phyloP scores from a whole-genome alignment of 2,888 invertebrate genomes.

The Epinotia nisella region DNA sequence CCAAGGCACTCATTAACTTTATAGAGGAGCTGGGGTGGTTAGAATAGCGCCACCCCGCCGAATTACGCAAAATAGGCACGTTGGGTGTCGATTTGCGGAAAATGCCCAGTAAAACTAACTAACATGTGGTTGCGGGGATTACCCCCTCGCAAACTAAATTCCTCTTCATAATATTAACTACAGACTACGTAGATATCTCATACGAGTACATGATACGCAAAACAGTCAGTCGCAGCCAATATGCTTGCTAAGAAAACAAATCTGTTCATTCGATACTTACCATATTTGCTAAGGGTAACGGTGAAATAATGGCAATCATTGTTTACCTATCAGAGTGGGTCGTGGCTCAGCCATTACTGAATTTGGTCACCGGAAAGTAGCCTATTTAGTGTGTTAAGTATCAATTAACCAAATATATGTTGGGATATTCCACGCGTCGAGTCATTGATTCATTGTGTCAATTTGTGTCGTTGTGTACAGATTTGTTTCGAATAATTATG shows the following conservation, averaged over 20 bases:
- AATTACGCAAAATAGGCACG: too few relatives aligned
- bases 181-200: too few relatives aligned
- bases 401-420: slow-evolving; percentile 23
- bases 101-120: too few relatives aligned
- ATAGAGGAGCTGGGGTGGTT: too few relatives aligned
- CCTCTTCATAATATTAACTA: too few relatives aligned
- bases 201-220: too few relatives aligned
- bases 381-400: slow-evolving; percentile 25
- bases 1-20: too few relatives aligned
- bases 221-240: not conserved
- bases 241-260: slow-evolving; percentile 21
- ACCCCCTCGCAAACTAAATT: too few relatives aligned
- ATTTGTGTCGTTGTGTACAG: not conserved
- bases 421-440: not conserved
- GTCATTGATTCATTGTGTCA: not conserved
- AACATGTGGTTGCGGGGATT: too few relatives aligned
- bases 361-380: slow-evolving; percentile 45
- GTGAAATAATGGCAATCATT: slow-evolving; percentile 42
- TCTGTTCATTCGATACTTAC: slow-evolving; percentile 35
- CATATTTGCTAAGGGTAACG: slow-evolving; percentile 37
- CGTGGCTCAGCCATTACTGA: slow-evolving; percentile 51
- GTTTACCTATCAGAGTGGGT: slow-evolving; percentile 49
- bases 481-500: not conserved
- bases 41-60: too few relatives aligned
- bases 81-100: too few relatives aligned